A percentile compares a stretch with the other conserved stretches of the same genome.
Conservation (phyloP, 2,113 vertebrate genomes). For the Phylloscopus trochiloides region DNA sequence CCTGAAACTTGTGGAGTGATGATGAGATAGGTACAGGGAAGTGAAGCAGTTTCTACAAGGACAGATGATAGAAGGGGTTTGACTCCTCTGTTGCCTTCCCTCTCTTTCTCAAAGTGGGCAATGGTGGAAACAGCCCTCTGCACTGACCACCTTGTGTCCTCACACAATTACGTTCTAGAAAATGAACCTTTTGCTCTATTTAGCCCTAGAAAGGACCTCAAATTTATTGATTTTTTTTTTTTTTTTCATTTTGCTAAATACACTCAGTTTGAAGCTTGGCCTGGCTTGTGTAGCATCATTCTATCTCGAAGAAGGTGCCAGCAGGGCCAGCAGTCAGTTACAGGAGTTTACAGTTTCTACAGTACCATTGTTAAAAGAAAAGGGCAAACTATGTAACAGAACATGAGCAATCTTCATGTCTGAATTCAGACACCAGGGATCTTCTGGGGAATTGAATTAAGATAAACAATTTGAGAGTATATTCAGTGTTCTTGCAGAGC, state of each 20-base stretch:
- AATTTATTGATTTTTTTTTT: not conserved
- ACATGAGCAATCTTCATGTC: not conserved
- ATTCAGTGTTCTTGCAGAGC: not conserved
- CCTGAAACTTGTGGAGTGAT: not conserved
- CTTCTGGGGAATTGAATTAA: not conserved
- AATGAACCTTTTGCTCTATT: not conserved
- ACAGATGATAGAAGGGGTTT: not conserved
- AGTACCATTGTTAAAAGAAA: not conserved
- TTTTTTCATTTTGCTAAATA: not conserved
- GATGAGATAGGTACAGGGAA: not conserved
- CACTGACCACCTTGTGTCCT: not conserved
- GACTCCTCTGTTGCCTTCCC: not conserved
- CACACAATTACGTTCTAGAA: not conserved
- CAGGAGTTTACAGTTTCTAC: not conserved
- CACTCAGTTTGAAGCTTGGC: fast-evolving
- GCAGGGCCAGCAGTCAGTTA: not conserved
- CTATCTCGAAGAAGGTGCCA: fast-evolving
- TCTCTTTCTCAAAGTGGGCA: not conserved
- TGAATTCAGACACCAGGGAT: not conserved
- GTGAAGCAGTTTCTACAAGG: not conserved
- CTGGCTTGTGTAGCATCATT: no score
- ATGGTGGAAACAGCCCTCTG: not conserved
- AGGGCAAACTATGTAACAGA: not conserved
- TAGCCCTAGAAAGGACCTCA: not conserved
- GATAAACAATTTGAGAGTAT: not conserved